Base-by-base conservation (phyloP, 2,888 invertebrate species). In the Drosophila falleni region DNA sequence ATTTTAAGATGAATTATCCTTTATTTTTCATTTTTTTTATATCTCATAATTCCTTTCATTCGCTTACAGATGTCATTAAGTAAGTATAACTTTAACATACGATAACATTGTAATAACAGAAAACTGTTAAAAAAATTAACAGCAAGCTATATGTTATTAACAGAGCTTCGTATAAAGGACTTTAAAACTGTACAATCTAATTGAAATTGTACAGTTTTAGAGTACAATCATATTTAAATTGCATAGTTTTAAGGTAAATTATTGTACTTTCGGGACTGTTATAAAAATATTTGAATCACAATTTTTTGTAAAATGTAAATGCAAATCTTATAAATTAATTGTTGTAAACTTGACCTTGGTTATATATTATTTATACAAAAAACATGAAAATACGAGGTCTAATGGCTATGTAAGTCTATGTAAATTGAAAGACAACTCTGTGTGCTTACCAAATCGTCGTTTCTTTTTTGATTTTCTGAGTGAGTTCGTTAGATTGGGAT, bases 391-490 rank as follows among this genome's bases (percentile, higher is more conserved):
- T n/a, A 46, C 46, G 23, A 46, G 16, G 44, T 31, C 26, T 16
- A 53, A 66, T 74, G 67, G 33, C 37, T 61, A 47, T 53, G 51
- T 50, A 63, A 51, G 15, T 16, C 42, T 71, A 49, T 69, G 65
- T 66, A 74, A 69, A 65, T 61, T 59, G 47, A 61, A 47, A 66
- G 71, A 54, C 71, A 63, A 50, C 63, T 59, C 31, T 54, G 66
- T 71, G 78, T 84, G 83, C 93, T 93, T 93, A 93, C 93, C 93
- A 89, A 93, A 92, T 90, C 91, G 91, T 87, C 92, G 89, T 91
- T 91, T 92, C 91, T 92, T 93, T 90, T 92, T 92, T 69, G 90
- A 87, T 90, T 92, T 93, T 90, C 91, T 92, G 80, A 92, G 89
- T 88, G 92, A 91, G 87, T 91, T 92, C 91, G 92, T 92, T 91